phyloP scores from a whole-genome alignment of 2,113 vertebrate genomes.

The Cairina moschata region DNA sequence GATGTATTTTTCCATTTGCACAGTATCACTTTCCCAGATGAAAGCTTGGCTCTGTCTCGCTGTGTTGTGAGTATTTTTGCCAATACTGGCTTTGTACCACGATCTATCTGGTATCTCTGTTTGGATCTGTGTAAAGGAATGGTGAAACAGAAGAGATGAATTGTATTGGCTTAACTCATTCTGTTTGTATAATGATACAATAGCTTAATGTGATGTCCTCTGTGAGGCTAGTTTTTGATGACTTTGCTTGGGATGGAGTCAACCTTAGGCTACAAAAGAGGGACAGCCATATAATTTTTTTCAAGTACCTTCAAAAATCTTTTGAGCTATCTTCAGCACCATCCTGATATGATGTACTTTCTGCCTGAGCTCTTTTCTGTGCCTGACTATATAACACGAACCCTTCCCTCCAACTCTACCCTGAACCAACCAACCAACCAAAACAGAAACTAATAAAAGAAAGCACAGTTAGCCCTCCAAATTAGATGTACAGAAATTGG shows the following conservation, averaged over 20 bases:
- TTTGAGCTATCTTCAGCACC: neutral
- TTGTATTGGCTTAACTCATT: neutral
- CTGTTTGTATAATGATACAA: neutral
- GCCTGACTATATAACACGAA: neutral
- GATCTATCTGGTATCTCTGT: neutral
- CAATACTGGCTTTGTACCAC: neutral
- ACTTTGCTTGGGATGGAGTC: neutral
- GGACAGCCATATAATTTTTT: neutral
- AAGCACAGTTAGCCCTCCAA: neutral
- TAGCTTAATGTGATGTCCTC: neutral
- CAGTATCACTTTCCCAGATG: neutral
- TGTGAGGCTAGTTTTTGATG: neutral
- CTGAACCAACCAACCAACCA: neutral
- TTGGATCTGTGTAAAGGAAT: neutral
- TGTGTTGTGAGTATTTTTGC: neutral
- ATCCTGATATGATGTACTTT: neutral
- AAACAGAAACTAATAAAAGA: neutral
- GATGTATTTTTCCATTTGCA: neutral
- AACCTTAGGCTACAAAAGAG: neutral
- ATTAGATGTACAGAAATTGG: neutral
- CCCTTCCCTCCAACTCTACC: too few relatives aligned
- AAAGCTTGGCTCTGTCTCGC: neutral
- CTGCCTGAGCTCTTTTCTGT: neutral
- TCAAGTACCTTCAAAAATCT: neutral
- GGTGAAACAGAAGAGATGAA: neutral